Conservation (phyloP, 2,888 invertebrate genomes). For the Spisula subtruncata region DNA sequence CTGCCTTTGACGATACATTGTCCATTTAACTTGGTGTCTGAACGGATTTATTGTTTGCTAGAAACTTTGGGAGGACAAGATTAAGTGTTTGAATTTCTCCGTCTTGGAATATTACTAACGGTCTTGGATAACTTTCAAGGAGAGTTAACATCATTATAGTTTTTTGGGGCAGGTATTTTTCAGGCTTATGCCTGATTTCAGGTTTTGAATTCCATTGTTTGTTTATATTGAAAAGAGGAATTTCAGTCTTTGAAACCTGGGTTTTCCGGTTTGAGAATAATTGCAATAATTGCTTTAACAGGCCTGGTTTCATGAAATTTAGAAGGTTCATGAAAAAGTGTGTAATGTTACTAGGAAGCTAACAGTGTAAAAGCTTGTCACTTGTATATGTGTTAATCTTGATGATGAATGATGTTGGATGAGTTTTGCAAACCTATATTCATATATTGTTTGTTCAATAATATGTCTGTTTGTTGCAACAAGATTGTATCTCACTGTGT, state of each 20-base stretch:
- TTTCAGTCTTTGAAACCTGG: no score
- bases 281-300: no score
- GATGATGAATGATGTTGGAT: not conserved
- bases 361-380: not conserved
- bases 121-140: no score
- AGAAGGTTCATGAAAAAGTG: conserved; percentile 1
- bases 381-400: not conserved
- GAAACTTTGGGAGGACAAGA: not conserved
- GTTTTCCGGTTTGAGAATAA: no score
- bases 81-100: not conserved
- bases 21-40: not conserved
- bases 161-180: no score
- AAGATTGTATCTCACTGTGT: no score
- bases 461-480: not conserved
- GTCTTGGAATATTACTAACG: not conserved
- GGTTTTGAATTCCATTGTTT: no score
- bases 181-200: no score
- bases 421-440: not conserved
- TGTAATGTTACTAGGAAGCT: not conserved
- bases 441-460: not conserved
- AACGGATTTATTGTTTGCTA: not conserved
- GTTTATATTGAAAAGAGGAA: no score
- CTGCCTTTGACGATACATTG: not conserved
- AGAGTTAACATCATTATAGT: no score
- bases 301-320: no score